A percentile compares a stretch with the other conserved stretches of the same genome.
Evolutionary conservation across 2,113 vertebrate species (phyloP).

Genomic region (Pelobates fuscus): DNA sequence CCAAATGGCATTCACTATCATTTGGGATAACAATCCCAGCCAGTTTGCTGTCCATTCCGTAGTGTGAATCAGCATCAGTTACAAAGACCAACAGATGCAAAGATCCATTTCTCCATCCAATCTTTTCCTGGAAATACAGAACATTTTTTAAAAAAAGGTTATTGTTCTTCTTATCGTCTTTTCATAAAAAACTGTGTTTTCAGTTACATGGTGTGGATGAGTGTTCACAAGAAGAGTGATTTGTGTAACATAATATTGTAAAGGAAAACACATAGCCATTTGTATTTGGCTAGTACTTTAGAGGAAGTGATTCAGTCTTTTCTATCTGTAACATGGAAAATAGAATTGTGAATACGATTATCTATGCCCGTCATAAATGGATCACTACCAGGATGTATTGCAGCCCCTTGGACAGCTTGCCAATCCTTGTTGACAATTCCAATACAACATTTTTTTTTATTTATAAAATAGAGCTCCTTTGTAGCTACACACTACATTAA

Average conservation of each 20-base stretch:
- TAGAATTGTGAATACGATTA: background rate
- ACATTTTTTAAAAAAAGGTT: background rate
- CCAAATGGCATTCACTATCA: constrained; percentile 92
- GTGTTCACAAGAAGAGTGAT: too few species aligned
- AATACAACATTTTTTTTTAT: too few species aligned
- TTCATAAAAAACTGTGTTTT: too few species aligned
- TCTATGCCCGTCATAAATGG: background rate
- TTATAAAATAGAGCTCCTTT: too few species aligned
- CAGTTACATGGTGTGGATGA: too few species aligned
- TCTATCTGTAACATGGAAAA: background rate
- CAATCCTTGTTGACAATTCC: background rate
- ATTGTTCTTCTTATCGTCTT: background rate
- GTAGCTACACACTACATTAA: too few species aligned
- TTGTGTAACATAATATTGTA: background rate
- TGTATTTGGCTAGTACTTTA: background rate
- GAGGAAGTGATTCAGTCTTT: background rate
- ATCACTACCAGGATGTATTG: background rate
- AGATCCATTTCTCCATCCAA: constrained; percentile 96
- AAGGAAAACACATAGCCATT: background rate
- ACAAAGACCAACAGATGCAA: constrained; percentile 94
- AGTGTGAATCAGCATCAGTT: constrained; percentile 93
- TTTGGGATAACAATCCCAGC: constrained; percentile 96
- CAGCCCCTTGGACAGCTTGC: background rate
- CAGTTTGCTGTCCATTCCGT: constrained; percentile 98
- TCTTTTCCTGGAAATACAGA: constrained; percentile 81